These are phyloP conservation scores for Lycaena phlaeas DNA, from an alignment of 2,888 invertebrate species.

Conservation along the genomic window DNA sequence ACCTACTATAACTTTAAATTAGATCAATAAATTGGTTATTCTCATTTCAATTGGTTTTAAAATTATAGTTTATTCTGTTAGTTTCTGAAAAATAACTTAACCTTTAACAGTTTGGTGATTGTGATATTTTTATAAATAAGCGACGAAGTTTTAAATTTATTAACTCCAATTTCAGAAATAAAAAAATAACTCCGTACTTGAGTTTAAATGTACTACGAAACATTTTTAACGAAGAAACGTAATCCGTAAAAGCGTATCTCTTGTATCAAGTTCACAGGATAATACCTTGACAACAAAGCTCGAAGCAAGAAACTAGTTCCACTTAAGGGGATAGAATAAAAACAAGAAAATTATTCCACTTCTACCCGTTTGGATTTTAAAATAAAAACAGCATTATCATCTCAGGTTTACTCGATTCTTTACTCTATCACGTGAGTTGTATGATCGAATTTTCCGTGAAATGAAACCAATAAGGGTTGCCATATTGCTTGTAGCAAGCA, in stretches of 20 bases:
- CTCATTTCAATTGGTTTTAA: too few species aligned
- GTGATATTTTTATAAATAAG: too few species aligned
- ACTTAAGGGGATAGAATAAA: not conserved
- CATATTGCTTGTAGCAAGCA: not conserved
- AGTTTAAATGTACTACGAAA: too few species aligned
- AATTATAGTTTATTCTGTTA: too few species aligned
- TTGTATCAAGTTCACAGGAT: constrained; percentile 2
- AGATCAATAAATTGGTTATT: too few species aligned
- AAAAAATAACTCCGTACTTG: too few species aligned
- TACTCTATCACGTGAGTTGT: not conserved
- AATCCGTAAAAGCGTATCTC: not conserved
- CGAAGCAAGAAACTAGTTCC: constrained; percentile 1
- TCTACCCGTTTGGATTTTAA: not conserved
- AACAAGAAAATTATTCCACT: not conserved
- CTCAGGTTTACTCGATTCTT: not conserved
- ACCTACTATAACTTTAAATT: too few species aligned
- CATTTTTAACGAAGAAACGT: not conserved
- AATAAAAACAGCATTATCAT: not conserved
- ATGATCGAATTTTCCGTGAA: not conserved
- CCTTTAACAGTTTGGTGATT: too few species aligned
- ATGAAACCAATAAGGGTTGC: not conserved
- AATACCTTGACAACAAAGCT: not conserved
- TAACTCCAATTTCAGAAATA: too few species aligned
- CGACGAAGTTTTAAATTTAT: too few species aligned
- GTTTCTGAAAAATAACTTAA: too few species aligned